Base-by-base conservation (phyloP, 2,888 invertebrate species). In the Kuschelorhynchus macadamiae region DNA sequence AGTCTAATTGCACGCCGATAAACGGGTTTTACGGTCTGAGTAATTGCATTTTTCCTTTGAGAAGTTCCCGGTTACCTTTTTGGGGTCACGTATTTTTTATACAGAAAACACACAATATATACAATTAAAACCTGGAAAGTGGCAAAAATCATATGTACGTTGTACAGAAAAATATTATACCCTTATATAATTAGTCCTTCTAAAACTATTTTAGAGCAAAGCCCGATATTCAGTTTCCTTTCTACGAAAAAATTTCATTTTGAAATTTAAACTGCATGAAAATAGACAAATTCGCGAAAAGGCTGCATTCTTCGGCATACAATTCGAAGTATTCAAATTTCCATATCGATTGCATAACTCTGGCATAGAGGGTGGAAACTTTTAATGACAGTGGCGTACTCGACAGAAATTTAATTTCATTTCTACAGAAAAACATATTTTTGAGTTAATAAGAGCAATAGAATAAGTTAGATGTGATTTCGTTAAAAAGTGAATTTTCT, bases 291-390 rank as follows among this genome's bases (percentile, higher is more conserved):
- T 55, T 61, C 32, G 60, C 41, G 47, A 50, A 49, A 50, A 50
- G 50, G 50, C 49, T 36, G 17, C 32, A 63, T 63, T 63, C 53
- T 63, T 63, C 49, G 52, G 70, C 71, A 69, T 74, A 74, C 71
- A 74, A 74, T 78, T 76, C 76, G 72, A 78, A 78, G 76, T 77
- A 79, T 79, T 79, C 78, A 78, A 79, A 79, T 79, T 78, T 76
- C 75, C 76, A 77, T 79, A 79, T 79, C 79, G 79, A 79, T 79
- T 79, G 75, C 78, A 79, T 78, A 78, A 78, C 78, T 78, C 69
- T 18, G 36, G 12, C 52, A 42, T 53, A 14, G 12, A 41, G 36
- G 52, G 56, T 36, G 52, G 62, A 39, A 52, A 61, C 32, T 61
- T 61, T 32, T 52, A 41, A 11, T 14, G 33, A 30, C 52, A 52